Percentiles rank a stretch among this genome's conserved stretches.
Conservation (phyloP, 2,797 vertebrate genomes). For the Lagorchestes hirsutus region DNA sequence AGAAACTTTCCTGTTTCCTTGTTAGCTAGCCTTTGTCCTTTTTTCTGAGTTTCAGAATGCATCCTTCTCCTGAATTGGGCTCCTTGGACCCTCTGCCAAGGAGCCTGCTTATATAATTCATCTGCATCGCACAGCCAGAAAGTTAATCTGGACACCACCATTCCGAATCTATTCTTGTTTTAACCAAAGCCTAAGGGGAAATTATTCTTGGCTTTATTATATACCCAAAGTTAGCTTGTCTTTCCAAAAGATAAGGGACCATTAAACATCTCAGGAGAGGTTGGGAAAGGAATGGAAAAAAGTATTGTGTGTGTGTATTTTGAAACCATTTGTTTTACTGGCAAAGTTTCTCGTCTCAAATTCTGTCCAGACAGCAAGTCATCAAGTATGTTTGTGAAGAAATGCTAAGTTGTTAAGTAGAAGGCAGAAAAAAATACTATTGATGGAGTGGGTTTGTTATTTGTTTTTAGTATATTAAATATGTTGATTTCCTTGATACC, state of each 20-base stretch:
- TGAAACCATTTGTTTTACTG: slow-evolving; percentile 33
- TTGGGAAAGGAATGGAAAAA: slow-evolving; percentile 26
- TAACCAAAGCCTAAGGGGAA: slow-evolving; percentile 69
- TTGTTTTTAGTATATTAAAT: slow-evolving; percentile 19
- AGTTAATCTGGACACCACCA: slow-evolving; percentile 55
- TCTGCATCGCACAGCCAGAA: slow-evolving; percentile 75
- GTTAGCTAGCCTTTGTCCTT: not conserved
- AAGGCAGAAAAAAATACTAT: not conserved
- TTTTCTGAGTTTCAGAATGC: slow-evolving; percentile 34
- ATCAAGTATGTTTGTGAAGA: not conserved
- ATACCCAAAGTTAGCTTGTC: slow-evolving; percentile 25
- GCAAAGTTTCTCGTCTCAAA: slow-evolving; percentile 19
- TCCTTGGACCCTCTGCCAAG: not conserved
- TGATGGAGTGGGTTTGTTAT: slow-evolving; percentile 20
- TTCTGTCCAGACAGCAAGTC: not conserved
- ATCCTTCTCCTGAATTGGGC: slow-evolving; percentile 10
- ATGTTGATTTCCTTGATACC: slow-evolving; percentile 45
- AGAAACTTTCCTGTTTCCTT: slow-evolving; percentile 7
- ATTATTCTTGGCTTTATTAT: slow-evolving; percentile 41
- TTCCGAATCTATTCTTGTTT: slow-evolving; percentile 56
- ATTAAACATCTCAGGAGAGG: slow-evolving; percentile 3
- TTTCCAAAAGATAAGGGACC: slow-evolving; percentile 30
- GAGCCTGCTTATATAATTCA: slow-evolving; percentile 54
- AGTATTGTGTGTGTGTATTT: not conserved
- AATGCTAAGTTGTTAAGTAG: not conserved